These are phyloP conservation scores for Dendrocopos noguchii DNA, from an alignment of 2,113 vertebrate genomes.

Conservation along the genomic window DNA sequence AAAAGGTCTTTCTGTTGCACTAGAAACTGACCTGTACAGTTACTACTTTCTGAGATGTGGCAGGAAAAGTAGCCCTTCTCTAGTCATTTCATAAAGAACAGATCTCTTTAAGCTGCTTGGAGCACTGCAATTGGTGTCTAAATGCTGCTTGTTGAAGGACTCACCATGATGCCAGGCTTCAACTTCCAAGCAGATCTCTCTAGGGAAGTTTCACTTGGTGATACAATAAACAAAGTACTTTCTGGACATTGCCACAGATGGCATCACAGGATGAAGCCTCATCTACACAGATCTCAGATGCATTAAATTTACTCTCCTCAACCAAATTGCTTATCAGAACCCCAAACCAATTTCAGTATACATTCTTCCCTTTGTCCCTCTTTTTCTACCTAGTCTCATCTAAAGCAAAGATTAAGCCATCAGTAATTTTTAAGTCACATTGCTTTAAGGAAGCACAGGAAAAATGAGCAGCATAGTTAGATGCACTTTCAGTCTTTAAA, in stretches of 20 bases:
- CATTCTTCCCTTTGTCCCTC: background rate
- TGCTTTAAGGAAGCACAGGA: background rate
- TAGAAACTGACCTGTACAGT: background rate
- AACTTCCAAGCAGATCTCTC: background rate
- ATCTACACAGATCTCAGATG: background rate
- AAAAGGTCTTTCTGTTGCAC: background rate
- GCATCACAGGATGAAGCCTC: background rate
- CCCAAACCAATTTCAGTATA: background rate
- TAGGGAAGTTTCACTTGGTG: background rate
- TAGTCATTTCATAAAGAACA: background rate
- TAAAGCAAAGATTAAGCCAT: background rate
- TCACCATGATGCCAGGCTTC: background rate
- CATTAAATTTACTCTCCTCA: background rate
- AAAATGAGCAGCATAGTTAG: background rate
- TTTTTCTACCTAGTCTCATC: background rate
- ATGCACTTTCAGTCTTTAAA: background rate
- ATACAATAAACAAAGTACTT: background rate
- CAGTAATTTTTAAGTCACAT: background rate
- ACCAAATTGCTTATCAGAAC: background rate
- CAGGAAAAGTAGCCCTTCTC: background rate
- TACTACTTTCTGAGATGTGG: background rate
- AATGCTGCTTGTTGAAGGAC: background rate
- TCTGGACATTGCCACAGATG: background rate
- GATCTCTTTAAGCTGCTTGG: background rate
- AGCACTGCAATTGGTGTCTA: background rate